These are phyloP conservation scores for Drosophila setosimentum DNA, from an alignment of 2,888 invertebrate genomes.

Conservation along the genomic window DNA sequence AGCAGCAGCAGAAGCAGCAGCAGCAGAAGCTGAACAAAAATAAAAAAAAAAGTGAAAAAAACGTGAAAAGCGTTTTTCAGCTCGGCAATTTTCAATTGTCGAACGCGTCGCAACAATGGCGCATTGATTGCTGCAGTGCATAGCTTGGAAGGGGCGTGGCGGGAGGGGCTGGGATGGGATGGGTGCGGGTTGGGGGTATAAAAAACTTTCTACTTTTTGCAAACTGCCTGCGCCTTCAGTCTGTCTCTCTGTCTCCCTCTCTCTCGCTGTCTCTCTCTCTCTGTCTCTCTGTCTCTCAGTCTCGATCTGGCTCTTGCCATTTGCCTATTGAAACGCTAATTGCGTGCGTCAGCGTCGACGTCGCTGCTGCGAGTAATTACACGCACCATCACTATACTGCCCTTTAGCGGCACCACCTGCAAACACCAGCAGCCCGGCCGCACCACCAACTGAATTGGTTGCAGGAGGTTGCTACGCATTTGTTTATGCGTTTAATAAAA, in stretches of 20 bases:
- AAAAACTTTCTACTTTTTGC: conserved; percentile 53
- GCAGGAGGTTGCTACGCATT: conserved; percentile 46
- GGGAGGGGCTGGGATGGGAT: not conserved
- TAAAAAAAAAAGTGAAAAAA: too few species aligned
- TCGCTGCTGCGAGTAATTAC: conserved; percentile 59
- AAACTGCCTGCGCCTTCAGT: conserved; percentile 53
- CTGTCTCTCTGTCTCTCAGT: not conserved
- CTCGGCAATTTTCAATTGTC: conserved; percentile 71
- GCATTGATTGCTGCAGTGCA: conserved; percentile 61
- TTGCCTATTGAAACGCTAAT: conserved; percentile 59
- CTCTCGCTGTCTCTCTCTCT: not conserved
- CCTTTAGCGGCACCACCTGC: not conserved
- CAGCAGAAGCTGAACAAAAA: too few species aligned
- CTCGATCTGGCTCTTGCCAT: not conserved
- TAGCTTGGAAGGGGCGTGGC: not conserved
- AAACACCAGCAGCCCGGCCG: not conserved
- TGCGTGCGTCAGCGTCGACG: conserved; percentile 63
- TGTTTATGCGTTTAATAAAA: conserved; percentile 79
- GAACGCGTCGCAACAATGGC: conserved; percentile 71
- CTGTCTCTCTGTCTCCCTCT: not conserved
- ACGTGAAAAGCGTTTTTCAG: conserved; percentile 55
- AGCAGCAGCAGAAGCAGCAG: not conserved
- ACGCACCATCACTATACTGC: conserved; percentile 28
- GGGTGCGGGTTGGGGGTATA: too few species aligned
- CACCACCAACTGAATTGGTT: not conserved